Evolutionary conservation across 2,888 invertebrate species (phyloP).

Genomic region (Hypsopygia costalis): DNA sequence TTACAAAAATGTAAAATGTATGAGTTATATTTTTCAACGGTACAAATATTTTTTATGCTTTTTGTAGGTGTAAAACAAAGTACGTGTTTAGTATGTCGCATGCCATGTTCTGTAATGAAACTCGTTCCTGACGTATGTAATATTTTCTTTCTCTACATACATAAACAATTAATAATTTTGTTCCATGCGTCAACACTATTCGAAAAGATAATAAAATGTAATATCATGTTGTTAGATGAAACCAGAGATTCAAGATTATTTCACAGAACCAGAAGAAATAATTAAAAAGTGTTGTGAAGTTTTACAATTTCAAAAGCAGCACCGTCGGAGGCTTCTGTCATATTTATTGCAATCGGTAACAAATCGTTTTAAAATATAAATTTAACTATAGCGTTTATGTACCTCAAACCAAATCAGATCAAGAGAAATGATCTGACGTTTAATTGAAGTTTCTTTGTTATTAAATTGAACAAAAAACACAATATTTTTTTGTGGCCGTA

Average conservation of each 20-base stretch:
- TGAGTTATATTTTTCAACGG: too few relatives aligned
- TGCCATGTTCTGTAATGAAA: constrained; percentile 69
- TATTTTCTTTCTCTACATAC: constrained; percentile 11
- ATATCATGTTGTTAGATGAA: constrained; percentile 54
- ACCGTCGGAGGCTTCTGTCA: constrained; percentile 64
- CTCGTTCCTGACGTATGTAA: constrained; percentile 64
- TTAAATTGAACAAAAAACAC: too few relatives aligned
- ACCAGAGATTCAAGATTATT: constrained; percentile 73
- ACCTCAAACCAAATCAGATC: too few relatives aligned
- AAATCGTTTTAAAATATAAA: constrained; percentile 15
- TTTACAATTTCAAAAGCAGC: constrained; percentile 71
- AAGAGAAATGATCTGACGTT: too few relatives aligned
- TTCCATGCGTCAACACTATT: neutral
- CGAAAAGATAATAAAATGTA: neutral
- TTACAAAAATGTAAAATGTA: too few relatives aligned
- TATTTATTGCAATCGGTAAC: constrained; percentile 74
- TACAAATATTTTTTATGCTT: too few relatives aligned
- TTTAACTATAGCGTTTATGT: too few relatives aligned
- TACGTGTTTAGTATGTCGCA: constrained; percentile 66
- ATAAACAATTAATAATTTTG: neutral
- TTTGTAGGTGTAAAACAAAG: constrained; percentile 59
- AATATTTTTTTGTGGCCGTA: too few relatives aligned
- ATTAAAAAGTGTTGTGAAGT: constrained; percentile 70
- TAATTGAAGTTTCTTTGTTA: too few relatives aligned
- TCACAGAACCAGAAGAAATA: constrained; percentile 74